Evolutionary conservation across 2,113 vertebrate genomes (phyloP), one percentile per base, ranked within the genome.

Genomic region (Lamprologus sp.): DNA sequence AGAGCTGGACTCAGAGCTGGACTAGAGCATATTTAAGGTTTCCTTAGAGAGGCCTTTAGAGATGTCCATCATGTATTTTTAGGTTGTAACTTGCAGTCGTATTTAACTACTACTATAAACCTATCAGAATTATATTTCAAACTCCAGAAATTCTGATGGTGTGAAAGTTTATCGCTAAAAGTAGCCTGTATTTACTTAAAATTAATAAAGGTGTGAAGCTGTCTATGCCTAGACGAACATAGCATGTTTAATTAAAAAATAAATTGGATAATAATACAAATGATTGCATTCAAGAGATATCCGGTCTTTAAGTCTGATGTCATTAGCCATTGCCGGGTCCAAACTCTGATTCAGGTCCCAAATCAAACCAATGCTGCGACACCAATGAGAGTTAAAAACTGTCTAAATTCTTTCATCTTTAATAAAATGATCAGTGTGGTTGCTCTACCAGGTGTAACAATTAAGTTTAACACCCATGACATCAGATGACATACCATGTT

Each of bases 101-200:
- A 45, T 73, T 73, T 73, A 7, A 73, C 21, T 0, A 45, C 0
- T 73, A 0, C 21, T 45, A 45, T 21, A 51, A 82, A n/a, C 21
- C 42, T 17, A 70, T 28, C 31, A 51, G 1, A 26, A 28, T 26
- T 83, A 23, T 23, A 23, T 23, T 23, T 23, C 3, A 51, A 83
- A 51, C 58, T 15, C 21, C 42, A 31, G 42, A 31, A 47, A 77
- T 75, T 75, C 42, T 75, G 42, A 28, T 77, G 42, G 42, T 77
- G 15, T 49, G 42, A 49, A 77, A 49, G 70, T 31, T 49, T 49
- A 77, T 31, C 3, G 6, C 23, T 73, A 45, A 15, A 21, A 15
- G 21, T 73, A 73, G 8, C 68, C 68, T 21, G 19, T 26, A 14
- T 19, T 47, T 49, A 12, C 42, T 49, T 49, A 49, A 65, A 28